These are phyloP conservation scores for Luidia sarsii DNA, from an alignment of 53 echinoderm and acorn worm genomes.

Conservation along the genomic window DNA sequence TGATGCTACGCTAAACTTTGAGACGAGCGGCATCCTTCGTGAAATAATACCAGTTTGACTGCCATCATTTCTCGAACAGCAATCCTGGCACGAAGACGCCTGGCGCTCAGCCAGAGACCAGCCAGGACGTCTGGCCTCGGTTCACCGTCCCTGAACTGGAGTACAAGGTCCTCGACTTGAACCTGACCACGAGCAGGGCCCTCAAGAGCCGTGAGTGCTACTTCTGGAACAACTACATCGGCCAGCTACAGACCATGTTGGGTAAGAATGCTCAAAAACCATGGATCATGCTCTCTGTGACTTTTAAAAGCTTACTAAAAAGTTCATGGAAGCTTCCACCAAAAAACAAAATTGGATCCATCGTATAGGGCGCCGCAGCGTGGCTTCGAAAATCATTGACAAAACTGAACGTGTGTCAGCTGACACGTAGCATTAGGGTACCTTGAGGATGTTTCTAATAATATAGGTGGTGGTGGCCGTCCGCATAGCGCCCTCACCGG, in stretches of 20 bases:
- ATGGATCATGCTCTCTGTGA: too few species aligned
- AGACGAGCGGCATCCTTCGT: too few species aligned
- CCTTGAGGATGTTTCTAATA: too few species aligned
- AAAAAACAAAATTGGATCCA: not conserved
- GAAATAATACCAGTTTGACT: not conserved
- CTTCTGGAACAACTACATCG: slow-evolving; percentile 61
- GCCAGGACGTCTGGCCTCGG: slow-evolving; percentile 21
- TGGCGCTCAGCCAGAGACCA: not conserved
- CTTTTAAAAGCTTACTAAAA: too few species aligned
- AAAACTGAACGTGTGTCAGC: too few species aligned
- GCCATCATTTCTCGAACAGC: slow-evolving; percentile 11
- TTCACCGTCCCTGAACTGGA: slow-evolving; percentile 42
- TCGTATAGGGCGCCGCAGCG: too few species aligned
- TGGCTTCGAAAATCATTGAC: too few species aligned
- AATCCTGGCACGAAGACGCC: slow-evolving; percentile 20
- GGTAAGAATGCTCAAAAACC: slow-evolving; percentile 15
- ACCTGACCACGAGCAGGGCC: slow-evolving; percentile 26
- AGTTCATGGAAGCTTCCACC: too few species aligned
- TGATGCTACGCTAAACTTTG: not conserved
- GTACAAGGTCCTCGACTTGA: slow-evolving; percentile 24
- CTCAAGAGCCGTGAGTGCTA: slow-evolving; percentile 59
- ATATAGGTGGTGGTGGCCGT: not conserved
- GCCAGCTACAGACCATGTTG: slow-evolving; percentile 24
- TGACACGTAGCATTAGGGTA: too few species aligned
- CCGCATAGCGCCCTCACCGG: too few species aligned